Conservation (phyloP, 2,888 invertebrate species). For the Scaptomyza caliginosa region DNA sequence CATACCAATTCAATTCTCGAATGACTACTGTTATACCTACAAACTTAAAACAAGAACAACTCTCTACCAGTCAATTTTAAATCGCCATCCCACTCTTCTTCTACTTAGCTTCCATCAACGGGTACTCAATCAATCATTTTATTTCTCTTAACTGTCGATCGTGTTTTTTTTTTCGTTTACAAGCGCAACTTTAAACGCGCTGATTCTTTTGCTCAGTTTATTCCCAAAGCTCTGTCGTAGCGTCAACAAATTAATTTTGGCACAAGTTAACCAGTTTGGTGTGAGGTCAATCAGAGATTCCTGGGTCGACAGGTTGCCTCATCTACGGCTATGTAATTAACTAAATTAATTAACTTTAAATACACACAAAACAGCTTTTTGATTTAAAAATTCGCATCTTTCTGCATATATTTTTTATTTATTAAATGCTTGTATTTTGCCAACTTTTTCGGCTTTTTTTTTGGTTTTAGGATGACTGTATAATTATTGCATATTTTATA, state of each 20-base stretch:
- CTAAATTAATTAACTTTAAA: constrained; percentile 69
- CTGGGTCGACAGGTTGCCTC: constrained; percentile 13
- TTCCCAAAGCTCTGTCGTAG: background rate
- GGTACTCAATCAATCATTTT: constrained; percentile 48
- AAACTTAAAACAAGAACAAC: constrained; percentile 9
- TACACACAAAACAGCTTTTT: constrained; percentile 21
- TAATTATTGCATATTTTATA: constrained; percentile 69
- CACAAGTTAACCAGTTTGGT: constrained; percentile 68
- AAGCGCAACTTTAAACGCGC: constrained; percentile 19
- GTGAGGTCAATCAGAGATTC: constrained; percentile 28
- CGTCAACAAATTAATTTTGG: constrained; percentile 53
- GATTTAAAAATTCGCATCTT: constrained; percentile 30
- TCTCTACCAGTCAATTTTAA: constrained; percentile 24
- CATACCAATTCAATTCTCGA: background rate
- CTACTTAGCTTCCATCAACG: constrained; percentile 13
- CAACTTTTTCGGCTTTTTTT: constrained; percentile 30
- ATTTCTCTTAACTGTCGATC: constrained; percentile 22
- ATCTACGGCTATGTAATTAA: constrained; percentile 61
- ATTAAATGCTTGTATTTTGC: constrained; percentile 29
- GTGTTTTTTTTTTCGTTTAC: constrained; percentile 26
- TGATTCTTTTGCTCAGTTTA: constrained; percentile 1
- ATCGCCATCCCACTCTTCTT: constrained; percentile 15
- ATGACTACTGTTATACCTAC: background rate
- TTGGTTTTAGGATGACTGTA: constrained; percentile 33
- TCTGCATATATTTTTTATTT: constrained; percentile 15